phyloP scores from a whole-genome alignment of 1,140 invertebrate species.

The Drosophila elegans region DNA sequence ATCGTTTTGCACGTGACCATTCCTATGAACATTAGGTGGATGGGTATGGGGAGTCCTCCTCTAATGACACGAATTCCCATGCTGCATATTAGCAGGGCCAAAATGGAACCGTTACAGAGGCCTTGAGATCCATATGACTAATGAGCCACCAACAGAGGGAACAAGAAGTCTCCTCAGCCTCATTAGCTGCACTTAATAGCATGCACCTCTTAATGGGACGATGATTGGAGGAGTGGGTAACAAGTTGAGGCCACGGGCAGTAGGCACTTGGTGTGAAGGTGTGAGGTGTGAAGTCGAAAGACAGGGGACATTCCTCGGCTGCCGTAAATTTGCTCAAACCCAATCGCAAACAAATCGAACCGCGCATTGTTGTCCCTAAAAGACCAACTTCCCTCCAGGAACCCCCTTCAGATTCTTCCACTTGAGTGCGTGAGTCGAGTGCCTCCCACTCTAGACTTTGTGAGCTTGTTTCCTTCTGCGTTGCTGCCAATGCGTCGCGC shows the following conservation, averaged over 20 bases:
- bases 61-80: conserved; percentile 71
- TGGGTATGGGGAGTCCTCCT: conserved; percentile 1
- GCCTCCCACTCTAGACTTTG: conserved; percentile 54
- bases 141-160: conserved; percentile 30
- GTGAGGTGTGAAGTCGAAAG: conserved; percentile 16
- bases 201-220: conserved; percentile 29
- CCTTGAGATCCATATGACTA: conserved; percentile 54
- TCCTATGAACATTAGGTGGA: conserved; percentile 1
- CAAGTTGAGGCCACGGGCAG: conserved; percentile 6
- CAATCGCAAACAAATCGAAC: conserved; percentile 77
- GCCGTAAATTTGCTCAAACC: conserved; percentile 68
- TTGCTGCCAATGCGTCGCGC: conserved; percentile 74
- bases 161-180: conserved; percentile 2
- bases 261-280: conserved; percentile 16
- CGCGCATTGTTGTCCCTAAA: conserved; percentile 69
- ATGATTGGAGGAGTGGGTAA: background rate
- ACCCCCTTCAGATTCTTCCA: conserved; percentile 1
- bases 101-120: conserved; percentile 34
- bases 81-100: conserved; percentile 27
- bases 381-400: conserved; percentile 19
- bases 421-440: conserved; percentile 54
- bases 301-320: conserved; percentile 36
- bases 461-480: conserved; percentile 43
- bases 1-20: conserved; percentile 53
- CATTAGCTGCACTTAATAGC: conserved; percentile 46